Percentiles rank a stretch among this genome's conserved stretches.
Evolutionary conservation across 2,113 vertebrate genomes (phyloP).

Genomic region (Bathybates hornii): DNA sequence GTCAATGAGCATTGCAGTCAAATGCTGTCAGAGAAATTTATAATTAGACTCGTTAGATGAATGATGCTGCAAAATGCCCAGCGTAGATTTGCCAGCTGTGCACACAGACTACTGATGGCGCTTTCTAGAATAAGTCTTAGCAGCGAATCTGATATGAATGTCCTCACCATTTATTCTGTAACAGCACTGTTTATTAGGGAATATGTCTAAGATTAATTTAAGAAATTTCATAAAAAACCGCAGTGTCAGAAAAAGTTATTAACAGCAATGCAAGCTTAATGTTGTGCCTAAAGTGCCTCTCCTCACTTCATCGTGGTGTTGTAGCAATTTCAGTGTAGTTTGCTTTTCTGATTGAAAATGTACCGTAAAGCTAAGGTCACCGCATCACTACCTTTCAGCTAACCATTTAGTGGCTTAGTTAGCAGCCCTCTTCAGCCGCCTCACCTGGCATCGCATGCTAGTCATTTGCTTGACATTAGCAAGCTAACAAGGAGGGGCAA

Average conservation of each 20-base stretch:
- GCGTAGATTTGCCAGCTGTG: not conserved
- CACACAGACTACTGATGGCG: not conserved
- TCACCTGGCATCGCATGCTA: slow-evolving; percentile 34
- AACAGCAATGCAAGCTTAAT: not conserved
- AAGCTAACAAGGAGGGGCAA: slow-evolving; percentile 49
- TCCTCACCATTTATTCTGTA: not conserved
- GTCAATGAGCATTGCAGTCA: slow-evolving; percentile 5
- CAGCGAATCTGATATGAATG: not conserved
- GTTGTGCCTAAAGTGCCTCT: not conserved
- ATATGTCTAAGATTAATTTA: not conserved
- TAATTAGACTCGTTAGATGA: not conserved
- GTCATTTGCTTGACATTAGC: slow-evolving; percentile 14
- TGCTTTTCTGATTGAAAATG: not conserved
- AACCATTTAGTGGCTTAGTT: not conserved
- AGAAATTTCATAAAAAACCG: not conserved
- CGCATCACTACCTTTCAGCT: not conserved
- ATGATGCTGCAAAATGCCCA: not conserved
- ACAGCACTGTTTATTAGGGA: not conserved
- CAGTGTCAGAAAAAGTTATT: not conserved
- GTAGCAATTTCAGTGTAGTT: not conserved
- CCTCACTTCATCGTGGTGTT: not conserved
- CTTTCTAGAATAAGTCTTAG: not conserved
- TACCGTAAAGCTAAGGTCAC: not conserved
- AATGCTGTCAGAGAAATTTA: slow-evolving; percentile 2
- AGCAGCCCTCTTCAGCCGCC: slow-evolving; percentile 8